A percentile compares a stretch with the other conserved stretches of the same genome.
These are phyloP conservation scores for Thripadectes ignobilis DNA, from an alignment of 2,797 vertebrate species.

Conservation along the genomic window DNA sequence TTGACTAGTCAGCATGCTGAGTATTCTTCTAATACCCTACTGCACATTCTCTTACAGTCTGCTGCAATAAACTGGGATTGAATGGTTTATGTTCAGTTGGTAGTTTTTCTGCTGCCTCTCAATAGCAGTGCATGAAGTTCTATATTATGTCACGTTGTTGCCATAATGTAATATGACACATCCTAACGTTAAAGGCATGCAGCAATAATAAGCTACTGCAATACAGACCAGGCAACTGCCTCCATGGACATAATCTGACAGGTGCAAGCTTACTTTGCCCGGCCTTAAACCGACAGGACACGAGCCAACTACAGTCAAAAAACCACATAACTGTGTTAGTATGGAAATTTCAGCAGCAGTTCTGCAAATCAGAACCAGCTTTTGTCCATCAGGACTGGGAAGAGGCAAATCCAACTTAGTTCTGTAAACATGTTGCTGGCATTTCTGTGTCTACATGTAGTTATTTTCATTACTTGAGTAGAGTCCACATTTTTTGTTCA, in stretches of 20 bases:
- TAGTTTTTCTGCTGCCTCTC: neutral
- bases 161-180: slow-evolving; percentile 36
- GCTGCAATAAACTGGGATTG: slow-evolving; percentile 5
- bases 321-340: neutral
- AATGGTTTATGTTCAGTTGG: neutral
- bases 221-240: neutral
- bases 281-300: neutral
- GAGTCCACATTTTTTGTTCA: neutral
- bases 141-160: neutral
- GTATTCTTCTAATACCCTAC: slow-evolving; percentile 34
- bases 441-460: neutral
- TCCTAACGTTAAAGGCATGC: slow-evolving; percentile 22
- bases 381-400: neutral
- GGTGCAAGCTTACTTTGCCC: neutral
- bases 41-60: neutral
- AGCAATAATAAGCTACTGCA: slow-evolving; percentile 15
- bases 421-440: neutral
- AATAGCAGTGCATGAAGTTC: neutral
- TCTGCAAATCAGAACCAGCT: slow-evolving; percentile 23
- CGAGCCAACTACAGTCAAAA: neutral
- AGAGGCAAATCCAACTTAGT: neutral
- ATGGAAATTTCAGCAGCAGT: neutral
- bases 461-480: neutral
- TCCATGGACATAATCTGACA: neutral
- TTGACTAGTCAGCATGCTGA: slow-evolving; percentile 60